Percentiles rank a stretch among this genome's conserved stretches.
phyloP scores from a whole-genome alignment of 23 tunicate genomes.

The Diplosoma virens region DNA sequence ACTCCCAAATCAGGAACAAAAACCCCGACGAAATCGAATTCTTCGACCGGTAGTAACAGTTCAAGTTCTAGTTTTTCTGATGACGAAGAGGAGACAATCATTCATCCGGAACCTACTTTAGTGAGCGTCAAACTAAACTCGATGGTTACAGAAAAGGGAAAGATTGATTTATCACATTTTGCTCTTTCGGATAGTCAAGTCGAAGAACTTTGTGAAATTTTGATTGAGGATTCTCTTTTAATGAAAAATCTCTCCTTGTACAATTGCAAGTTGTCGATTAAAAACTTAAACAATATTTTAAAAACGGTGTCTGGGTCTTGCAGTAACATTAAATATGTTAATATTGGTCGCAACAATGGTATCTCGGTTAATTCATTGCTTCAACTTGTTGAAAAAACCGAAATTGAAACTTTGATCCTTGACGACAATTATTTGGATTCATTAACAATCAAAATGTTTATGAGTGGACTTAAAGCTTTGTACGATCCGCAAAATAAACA shows the following conservation, averaged over 20 bases:
- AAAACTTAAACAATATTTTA: slow-evolving; percentile 11
- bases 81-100: slow-evolving; percentile 11
- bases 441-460: slow-evolving; percentile 11
- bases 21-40: background rate
- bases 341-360: slow-evolving; percentile 28
- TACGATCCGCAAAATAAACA: background rate
- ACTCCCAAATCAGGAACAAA: background rate
- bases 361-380: slow-evolving; percentile 9
- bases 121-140: background rate
- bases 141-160: slow-evolving; percentile 1
- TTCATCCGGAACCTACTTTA: slow-evolving; percentile 5
- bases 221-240: slow-evolving; percentile 23
- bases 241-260: slow-evolving; percentile 23
- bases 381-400: slow-evolving; percentile 26
- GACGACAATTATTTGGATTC: slow-evolving; percentile 17
- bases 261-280: slow-evolving; percentile 24
- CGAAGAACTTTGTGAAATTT: slow-evolving; percentile 31
- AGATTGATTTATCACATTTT: slow-evolving; percentile 18
- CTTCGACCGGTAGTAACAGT: background rate
- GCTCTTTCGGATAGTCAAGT: slow-evolving; percentile 23
- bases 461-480: slow-evolving; percentile 29
- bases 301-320: slow-evolving; percentile 9
- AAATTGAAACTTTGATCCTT: slow-evolving; percentile 21
- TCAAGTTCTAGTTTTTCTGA: background rate
- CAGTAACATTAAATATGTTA: slow-evolving; percentile 29